A percentile compares a stretch with the other conserved stretches of the same genome.
Conservation (phyloP, 2,888 invertebrate species). For the Stenchaetothrips biformis region DNA sequence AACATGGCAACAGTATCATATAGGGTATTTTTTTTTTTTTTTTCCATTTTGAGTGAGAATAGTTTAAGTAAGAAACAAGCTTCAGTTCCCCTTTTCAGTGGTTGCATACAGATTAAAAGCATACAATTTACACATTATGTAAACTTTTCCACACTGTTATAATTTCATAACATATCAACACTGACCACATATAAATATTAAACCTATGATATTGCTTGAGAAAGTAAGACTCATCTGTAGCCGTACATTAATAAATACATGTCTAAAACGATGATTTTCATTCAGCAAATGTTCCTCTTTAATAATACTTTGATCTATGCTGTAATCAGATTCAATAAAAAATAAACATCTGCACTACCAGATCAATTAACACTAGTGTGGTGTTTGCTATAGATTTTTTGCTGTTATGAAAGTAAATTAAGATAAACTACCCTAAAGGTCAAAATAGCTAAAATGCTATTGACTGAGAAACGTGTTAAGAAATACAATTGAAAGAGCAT, state of each 20-base stretch:
- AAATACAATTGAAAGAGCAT: background rate
- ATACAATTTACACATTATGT: conserved; percentile 3
- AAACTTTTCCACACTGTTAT: conserved; percentile 6
- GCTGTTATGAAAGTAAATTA: conserved; percentile 20
- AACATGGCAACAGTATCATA: conserved; percentile 23
- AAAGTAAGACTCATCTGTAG: conserved; percentile 23
- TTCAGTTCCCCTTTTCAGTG: conserved; percentile 3
- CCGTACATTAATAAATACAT: conserved; percentile 16
- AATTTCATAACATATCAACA: conserved; percentile 10
- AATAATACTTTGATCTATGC: conserved; percentile 25
- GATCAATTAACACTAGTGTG: conserved; percentile 29
- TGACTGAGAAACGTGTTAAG: conserved; percentile 23
- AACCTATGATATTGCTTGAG: conserved; percentile 19
- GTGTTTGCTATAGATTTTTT: conserved; percentile 28
- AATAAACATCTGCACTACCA: conserved; percentile 25
- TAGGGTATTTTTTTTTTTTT: background rate
- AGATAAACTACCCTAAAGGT: conserved; percentile 22
- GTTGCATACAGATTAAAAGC: conserved; percentile 11
- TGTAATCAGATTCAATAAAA: conserved; percentile 7
- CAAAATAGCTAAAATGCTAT: conserved; percentile 19
- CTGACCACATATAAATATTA: conserved; percentile 19
- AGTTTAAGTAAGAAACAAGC: conserved; percentile 16
- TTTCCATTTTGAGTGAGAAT: background rate
- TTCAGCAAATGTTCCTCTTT: background rate
- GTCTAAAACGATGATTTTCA: conserved; percentile 15